phyloP scores from a whole-genome alignment of 2,888 invertebrate genomes.

The Phortica okadai region DNA sequence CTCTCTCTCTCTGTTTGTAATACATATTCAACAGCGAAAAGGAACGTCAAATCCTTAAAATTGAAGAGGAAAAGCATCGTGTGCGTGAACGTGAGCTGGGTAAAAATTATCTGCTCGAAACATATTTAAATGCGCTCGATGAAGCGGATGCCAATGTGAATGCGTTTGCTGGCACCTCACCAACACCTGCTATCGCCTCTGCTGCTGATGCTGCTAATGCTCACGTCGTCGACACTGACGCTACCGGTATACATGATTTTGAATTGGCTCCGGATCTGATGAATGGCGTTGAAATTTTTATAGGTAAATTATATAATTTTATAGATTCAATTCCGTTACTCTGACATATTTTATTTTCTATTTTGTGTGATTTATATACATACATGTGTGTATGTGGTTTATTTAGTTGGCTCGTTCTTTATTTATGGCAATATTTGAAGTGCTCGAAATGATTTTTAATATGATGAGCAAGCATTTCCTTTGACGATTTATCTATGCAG shows the following conservation, averaged over 20 bases:
- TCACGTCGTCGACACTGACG: conserved; percentile 5
- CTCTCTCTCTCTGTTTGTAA: background rate
- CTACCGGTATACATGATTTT: background rate
- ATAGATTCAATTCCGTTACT: background rate
- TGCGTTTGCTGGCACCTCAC: conserved; percentile 19
- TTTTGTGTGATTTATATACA: background rate
- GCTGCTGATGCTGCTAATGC: background rate
- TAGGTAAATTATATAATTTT: conserved; percentile 49
- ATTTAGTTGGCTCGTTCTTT: background rate
- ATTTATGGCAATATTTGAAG: background rate
- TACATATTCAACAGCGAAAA: conserved; percentile 79
- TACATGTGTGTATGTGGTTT: background rate
- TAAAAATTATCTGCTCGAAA: conserved; percentile 87
- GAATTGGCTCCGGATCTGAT: conserved; percentile 16
- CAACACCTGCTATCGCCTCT: background rate
- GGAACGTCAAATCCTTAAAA: conserved; percentile 86
- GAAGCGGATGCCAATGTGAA: conserved; percentile 72
- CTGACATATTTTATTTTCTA: conserved; percentile 8
- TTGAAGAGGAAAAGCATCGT: conserved; percentile 87
- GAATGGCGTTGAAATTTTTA: conserved; percentile 55
- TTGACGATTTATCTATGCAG: too few species aligned
- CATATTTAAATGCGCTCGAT: conserved; percentile 82
- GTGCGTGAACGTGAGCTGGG: conserved; percentile 85
- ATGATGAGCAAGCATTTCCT: background rate
- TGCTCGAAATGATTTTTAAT: background rate